phyloP scores from a whole-genome alignment of 2,888 invertebrate species.

The Oasisia sp. region DNA sequence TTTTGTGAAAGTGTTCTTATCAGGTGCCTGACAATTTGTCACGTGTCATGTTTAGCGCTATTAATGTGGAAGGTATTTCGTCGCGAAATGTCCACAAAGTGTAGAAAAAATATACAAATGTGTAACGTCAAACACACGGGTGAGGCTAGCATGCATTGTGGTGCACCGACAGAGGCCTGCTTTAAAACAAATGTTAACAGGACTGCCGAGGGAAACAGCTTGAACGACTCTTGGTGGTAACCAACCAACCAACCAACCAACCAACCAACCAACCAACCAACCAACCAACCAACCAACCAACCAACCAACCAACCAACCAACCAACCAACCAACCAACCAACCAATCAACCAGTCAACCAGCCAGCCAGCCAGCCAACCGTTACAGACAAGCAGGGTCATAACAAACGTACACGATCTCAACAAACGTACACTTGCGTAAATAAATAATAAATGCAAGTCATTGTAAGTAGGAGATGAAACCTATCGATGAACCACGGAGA shows the following conservation, averaged over 20 bases:
- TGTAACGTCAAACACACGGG: neutral
- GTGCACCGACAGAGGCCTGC: neutral
- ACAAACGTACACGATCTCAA: neutral
- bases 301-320: too few species aligned
- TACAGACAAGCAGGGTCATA: neutral
- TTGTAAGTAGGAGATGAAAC: neutral
- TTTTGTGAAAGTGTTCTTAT: neutral
- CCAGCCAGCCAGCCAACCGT: neutral
- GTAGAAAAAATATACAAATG: neutral
- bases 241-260: neutral
- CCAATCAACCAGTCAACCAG: too few species aligned
- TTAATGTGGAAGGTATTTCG: neutral
- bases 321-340: too few species aligned
- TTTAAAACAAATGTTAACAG: neutral
- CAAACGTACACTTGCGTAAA: conserved; percentile 10
- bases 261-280: too few species aligned
- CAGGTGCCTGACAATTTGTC: neutral
- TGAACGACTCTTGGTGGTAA: conserved; percentile 11
- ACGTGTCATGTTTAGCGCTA: neutral
- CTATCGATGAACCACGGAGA: neutral
- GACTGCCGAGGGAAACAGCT: neutral
- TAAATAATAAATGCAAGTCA: neutral
- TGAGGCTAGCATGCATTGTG: neutral
- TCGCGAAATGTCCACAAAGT: neutral
- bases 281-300: too few species aligned